Evolutionary conservation across 2,113 vertebrate genomes (phyloP), one percentile per base, ranked within the genome.

Genomic region (Donacobius atricapilla): DNA sequence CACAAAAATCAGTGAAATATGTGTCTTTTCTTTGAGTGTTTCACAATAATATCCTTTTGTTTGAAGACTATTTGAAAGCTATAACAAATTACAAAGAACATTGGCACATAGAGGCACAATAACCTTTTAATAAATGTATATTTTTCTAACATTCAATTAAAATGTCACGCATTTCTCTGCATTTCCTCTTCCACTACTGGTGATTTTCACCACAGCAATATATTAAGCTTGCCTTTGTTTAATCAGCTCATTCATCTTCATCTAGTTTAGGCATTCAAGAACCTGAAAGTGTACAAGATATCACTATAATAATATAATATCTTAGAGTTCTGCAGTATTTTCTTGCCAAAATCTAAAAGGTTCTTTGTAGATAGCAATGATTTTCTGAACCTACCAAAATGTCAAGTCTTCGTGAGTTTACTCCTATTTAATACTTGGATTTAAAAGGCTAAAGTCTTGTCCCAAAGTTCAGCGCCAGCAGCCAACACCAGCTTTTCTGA

Each of bases 131-230:
- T 71, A 70, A 92, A 96, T 50, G 25, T 77, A 33, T 86, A 44
- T 83, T 86, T 95, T 94, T 72, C 82, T 83, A 90, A 80, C 35
- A 88, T 76, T 94, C n/a, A 83, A 63, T 90, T 83, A 90, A 88
- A 83, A 88, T 64, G 54, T 54, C 71, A 50, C 2, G 0, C 25
- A 27, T n/a, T 69, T 83, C 50, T 93, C 37, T 77, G 64, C 63
- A 80, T 85, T 85, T 85, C 37, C 45, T 64, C 45, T 90, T 88
- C 75, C 10, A 16, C 42, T 83, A 39, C 60, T 73, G 24, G 30
- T 88, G 71, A 40, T 83, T 37, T 42, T 94, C 92, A 88, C 71
- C 35, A 77, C n/a, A 33, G 39, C 73, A 64, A 44, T 95, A 73
- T 83, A 92, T 54, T 88, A 92, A 94, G 54, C 39, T 90, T 80